phyloP scores from a whole-genome alignment of 2,797 vertebrate species.

The Philypnodon macrostomus region DNA sequence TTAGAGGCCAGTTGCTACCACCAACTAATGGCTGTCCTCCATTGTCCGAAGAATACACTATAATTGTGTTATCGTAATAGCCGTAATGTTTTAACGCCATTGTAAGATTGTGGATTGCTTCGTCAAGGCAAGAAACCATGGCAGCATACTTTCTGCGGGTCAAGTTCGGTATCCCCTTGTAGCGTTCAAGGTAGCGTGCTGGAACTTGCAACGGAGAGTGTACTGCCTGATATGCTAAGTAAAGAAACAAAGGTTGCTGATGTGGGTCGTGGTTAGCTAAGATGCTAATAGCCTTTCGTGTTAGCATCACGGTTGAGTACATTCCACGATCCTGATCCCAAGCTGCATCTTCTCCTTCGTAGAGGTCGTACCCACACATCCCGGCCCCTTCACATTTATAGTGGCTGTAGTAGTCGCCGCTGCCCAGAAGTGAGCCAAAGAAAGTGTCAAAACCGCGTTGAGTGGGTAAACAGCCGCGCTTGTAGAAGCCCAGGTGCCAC shows the following conservation, averaged over 20 bases:
- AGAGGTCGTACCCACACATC: slow-evolving; percentile 92
- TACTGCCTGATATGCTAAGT: slow-evolving; percentile 93
- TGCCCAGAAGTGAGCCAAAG: slow-evolving; percentile 92
- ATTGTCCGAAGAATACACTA: slow-evolving; percentile 96
- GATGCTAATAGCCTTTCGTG: slow-evolving; percentile 86
- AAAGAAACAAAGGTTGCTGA: slow-evolving; percentile 86
- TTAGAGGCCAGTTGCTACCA: slow-evolving; percentile 95
- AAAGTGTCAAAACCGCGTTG: slow-evolving; percentile 94
- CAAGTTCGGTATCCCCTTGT: slow-evolving; percentile 88
- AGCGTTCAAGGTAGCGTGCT: slow-evolving; percentile 86
- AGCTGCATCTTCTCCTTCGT: slow-evolving; percentile 90
- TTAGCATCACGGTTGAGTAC: slow-evolving; percentile 95
- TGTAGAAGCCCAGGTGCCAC: slow-evolving; percentile 98
- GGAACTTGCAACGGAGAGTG: slow-evolving; percentile 95
- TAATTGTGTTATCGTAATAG: slow-evolving; percentile 89
- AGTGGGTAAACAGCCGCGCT: slow-evolving; percentile 91
- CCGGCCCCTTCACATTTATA: slow-evolving; percentile 93
- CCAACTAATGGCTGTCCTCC: slow-evolving; percentile 91
- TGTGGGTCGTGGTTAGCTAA: slow-evolving; percentile 84
- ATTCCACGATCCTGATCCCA: slow-evolving; percentile 91
- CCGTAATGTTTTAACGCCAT: slow-evolving; percentile 85
- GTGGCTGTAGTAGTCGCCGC: slow-evolving; percentile 95
- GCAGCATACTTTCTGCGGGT: slow-evolving; percentile 90
- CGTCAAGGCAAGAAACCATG: slow-evolving; percentile 94
- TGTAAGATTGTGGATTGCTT: slow-evolving; percentile 90